These are phyloP conservation scores for Piaya cayana DNA, from an alignment of 2,113 vertebrate genomes.

Conservation along the genomic window DNA sequence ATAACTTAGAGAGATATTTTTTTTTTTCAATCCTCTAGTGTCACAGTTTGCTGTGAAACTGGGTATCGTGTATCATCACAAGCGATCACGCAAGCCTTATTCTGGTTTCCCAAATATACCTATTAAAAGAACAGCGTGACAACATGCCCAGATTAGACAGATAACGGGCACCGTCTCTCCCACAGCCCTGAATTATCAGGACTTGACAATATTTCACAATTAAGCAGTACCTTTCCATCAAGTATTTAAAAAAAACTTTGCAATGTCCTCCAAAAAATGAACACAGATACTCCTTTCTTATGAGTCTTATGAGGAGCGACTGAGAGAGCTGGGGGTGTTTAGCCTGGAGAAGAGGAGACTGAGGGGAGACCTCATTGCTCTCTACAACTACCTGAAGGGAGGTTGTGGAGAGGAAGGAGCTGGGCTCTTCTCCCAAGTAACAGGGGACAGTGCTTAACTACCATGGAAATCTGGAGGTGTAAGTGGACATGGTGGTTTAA, in stretches of 20 bases:
- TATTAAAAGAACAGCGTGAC: constrained; percentile 44
- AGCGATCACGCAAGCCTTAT: constrained; percentile 51
- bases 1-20: constrained; percentile 53
- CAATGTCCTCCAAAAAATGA: background rate
- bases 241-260: background rate
- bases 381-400: no score
- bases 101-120: constrained; percentile 54
- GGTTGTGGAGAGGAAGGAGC: no score
- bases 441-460: background rate
- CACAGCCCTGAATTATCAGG: constrained; percentile 14
- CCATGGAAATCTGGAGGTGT: background rate
- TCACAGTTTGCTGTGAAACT: constrained; percentile 65
- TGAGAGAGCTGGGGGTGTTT: no score
- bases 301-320: no score
- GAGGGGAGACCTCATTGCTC: no score
- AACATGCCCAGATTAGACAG: constrained; percentile 17
- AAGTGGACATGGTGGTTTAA: background rate
- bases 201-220: background rate
- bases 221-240: background rate
- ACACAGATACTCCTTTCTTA: background rate
- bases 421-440: no score
- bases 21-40: constrained; percentile 47
- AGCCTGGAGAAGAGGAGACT: no score
- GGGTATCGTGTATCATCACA: constrained; percentile 52
- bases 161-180: background rate